Percentiles rank a stretch among this genome's conserved stretches.
Conservation (phyloP, 2,113 vertebrate genomes). For the Hippocampus mohnikei region DNA sequence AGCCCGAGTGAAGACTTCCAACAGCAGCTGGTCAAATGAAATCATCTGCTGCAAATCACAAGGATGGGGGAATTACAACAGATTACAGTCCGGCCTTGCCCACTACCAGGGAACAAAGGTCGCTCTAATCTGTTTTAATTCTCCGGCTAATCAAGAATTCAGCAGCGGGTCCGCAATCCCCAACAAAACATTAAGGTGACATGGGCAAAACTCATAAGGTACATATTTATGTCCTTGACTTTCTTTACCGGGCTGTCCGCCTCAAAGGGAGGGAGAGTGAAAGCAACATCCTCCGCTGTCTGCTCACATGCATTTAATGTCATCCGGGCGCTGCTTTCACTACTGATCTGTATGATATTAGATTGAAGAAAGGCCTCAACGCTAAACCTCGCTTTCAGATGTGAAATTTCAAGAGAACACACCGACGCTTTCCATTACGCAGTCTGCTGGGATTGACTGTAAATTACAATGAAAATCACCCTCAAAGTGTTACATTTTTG, state of each 20-base stretch:
- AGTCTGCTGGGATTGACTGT: conserved; percentile 14
- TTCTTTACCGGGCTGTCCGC: conserved; percentile 7
- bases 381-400: conserved; percentile 36
- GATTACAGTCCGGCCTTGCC: conserved; percentile 53
- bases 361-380: conserved; percentile 10
- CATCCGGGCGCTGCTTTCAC: conserved; percentile 19
- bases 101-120: conserved; percentile 58
- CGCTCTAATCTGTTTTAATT: conserved; percentile 67
- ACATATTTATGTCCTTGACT: conserved; percentile 8
- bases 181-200: conserved; percentile 26
- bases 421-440: conserved; percentile 41
- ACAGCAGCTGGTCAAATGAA: conserved; percentile 61
- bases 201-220: conserved; percentile 16
- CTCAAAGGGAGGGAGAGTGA: conserved; percentile 5
- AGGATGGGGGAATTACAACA: conserved; percentile 60
- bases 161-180: background rate
- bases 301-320: conserved; percentile 24
- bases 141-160: conserved; percentile 59
- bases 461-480: background rate
- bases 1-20: conserved; percentile 37
- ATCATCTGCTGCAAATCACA: conserved; percentile 64
- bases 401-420: conserved; percentile 37
- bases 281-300: conserved; percentile 11
- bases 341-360: conserved; percentile 28
- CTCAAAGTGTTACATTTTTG: background rate